These are phyloP conservation scores for Tigriopus japonicus DNA, from an alignment of 1,140 invertebrate species.

Conservation along the genomic window DNA sequence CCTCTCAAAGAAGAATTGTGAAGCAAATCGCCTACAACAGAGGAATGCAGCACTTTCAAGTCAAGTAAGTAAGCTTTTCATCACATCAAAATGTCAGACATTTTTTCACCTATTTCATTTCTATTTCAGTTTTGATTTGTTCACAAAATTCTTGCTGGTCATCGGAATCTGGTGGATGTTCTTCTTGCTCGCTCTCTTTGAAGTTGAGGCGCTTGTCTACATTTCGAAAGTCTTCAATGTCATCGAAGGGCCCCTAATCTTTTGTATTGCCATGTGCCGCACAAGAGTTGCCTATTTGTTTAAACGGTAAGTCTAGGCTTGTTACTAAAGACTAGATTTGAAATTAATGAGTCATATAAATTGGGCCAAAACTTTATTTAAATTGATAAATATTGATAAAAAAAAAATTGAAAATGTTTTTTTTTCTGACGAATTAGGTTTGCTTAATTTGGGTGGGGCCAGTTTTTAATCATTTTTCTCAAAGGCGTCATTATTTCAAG, in stretches of 20 bases:
- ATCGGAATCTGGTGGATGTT: conserved; percentile 10
- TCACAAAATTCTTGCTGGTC: conserved; percentile 9
- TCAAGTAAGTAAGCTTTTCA: neutral
- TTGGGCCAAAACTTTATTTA: too few species aligned
- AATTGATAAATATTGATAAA: too few species aligned
- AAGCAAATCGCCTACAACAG: conserved; percentile 11
- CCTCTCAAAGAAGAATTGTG: neutral
- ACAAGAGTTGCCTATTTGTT: conserved; percentile 13
- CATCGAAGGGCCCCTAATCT: conserved; percentile 9
- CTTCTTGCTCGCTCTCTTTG: neutral
- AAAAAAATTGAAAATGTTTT: too few species aligned
- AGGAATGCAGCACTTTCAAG: conserved; percentile 14
- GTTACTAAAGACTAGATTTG: too few species aligned
- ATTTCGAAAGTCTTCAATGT: conserved; percentile 12
- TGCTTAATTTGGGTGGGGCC: too few species aligned
- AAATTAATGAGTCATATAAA: too few species aligned
- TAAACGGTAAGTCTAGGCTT: neutral
- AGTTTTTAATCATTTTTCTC: too few species aligned
- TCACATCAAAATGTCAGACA: too few species aligned
- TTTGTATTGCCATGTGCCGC: conserved; percentile 10
- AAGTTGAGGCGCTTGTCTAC: conserved; percentile 7
- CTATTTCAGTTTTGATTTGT: conserved; percentile 12
- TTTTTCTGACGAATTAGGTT: too few species aligned
- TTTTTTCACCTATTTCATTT: too few species aligned
- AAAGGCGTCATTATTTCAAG: too few species aligned